phyloP scores from a whole-genome alignment of 92 coral and sea anemone genomes.

The Paragorgia papillata region DNA sequence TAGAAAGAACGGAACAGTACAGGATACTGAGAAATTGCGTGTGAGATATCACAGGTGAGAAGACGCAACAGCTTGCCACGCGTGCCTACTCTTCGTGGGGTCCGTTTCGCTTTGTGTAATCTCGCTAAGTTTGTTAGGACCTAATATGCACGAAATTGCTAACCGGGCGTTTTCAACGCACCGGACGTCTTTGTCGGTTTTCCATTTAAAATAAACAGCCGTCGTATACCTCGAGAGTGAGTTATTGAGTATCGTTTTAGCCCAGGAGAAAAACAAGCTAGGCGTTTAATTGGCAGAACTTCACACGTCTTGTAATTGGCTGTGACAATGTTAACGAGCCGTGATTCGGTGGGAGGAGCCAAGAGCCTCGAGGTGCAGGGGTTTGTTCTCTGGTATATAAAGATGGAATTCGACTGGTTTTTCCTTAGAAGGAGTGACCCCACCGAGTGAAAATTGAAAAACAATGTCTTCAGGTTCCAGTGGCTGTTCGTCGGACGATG shows the following conservation, averaged over 20 bases:
- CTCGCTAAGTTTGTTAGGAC: slow-evolving; percentile 17
- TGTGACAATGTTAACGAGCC: slow-evolving; percentile 68
- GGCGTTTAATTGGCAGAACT: slow-evolving; percentile 42
- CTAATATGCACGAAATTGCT: slow-evolving; percentile 3
- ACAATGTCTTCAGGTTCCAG: slow-evolving; percentile 25
- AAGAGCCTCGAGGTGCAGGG: slow-evolving; percentile 36
- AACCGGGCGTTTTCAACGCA: background rate
- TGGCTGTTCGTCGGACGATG: slow-evolving; percentile 27
- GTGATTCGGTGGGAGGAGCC: slow-evolving; percentile 99
- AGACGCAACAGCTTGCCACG: slow-evolving; percentile 33
- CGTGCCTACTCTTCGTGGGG: slow-evolving; percentile 27
- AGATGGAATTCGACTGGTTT: background rate
- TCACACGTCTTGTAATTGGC: slow-evolving; percentile 37
- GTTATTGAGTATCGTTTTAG: background rate
- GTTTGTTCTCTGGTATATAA: slow-evolving; percentile 4
- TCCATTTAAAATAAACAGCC: slow-evolving; percentile 12
- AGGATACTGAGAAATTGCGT: background rate
- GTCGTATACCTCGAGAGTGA: background rate
- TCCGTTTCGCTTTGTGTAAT: slow-evolving; percentile 4
- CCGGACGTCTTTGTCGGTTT: slow-evolving; percentile 35
- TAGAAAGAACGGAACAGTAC: background rate
- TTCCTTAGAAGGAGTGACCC: slow-evolving; percentile 12
- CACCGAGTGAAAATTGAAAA: background rate
- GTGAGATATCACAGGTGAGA: background rate
- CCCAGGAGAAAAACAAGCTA: background rate